phyloP scores from a whole-genome alignment of 2,797 vertebrate species.

The Bradypodion ventrale region DNA sequence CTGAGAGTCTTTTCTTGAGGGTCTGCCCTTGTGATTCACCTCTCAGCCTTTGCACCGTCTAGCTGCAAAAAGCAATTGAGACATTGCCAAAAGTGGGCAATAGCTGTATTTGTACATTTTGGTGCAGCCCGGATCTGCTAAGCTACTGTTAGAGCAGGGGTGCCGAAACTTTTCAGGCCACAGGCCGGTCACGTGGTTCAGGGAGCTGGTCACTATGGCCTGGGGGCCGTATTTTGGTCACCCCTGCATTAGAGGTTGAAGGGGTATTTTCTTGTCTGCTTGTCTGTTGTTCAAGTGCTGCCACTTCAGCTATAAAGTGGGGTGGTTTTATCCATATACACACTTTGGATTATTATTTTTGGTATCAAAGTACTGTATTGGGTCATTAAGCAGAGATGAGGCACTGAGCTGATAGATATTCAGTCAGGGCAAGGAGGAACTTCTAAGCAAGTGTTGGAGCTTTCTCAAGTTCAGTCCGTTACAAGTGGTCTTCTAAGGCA shows the following conservation, averaged over 20 bases:
- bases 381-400: neutral
- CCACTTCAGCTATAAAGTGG: neutral
- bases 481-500: neutral
- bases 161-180: too few species aligned
- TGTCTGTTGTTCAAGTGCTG: neutral
- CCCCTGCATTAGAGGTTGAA: fast-evolving
- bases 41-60: neutral
- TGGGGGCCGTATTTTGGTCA: too few species aligned
- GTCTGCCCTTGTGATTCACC: constrained; percentile 29
- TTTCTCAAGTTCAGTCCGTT: constrained; percentile 34
- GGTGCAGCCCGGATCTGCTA: neutral
- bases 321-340: fast-evolving
- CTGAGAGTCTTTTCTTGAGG: constrained; percentile 7
- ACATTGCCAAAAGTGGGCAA: fast-evolving
- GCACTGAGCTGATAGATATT: constrained; percentile 5
- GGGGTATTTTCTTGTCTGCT: constrained; percentile 14
- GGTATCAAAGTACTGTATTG: too few species aligned
- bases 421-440: neutral
- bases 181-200: too few species aligned
- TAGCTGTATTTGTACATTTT: constrained; percentile 15
- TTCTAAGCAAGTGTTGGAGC: constrained; percentile 5
- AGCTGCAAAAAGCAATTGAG: neutral
- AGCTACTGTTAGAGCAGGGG: neutral
- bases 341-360: too few species aligned
- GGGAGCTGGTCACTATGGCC: too few species aligned